Evolutionary conservation across 2,797 vertebrate genomes (phyloP), one percentile per base, ranked within the genome.

Genomic region (Eutrigla gurnardus): DNA sequence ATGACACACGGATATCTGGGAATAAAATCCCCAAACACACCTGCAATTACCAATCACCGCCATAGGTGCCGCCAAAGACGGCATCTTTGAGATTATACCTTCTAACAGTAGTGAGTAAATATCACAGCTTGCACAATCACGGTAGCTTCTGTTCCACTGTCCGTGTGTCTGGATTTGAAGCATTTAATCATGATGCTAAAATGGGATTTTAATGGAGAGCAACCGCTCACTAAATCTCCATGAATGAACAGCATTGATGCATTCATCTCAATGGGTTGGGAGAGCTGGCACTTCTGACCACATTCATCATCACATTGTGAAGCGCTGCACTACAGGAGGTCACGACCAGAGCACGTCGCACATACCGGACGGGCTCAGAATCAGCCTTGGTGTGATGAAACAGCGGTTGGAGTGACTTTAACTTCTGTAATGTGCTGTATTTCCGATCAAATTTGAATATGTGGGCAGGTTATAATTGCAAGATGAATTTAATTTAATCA

Each of bases 401-500:
- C 1, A 11, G 6, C 55, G 15, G 33, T 36, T 45, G 25, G 25
- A 36, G 47, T 4, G 14, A 14, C 14, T 35, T 75, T 45, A 32
- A 68, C 58, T 43, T 65, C 6, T 0, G 2, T 64, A 60, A 58
- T 45, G 33, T 45, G 36, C 45, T 12, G 42, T 55, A 54, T 61
- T 54, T 70, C 35, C 11, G 35, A 49, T 47, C 58, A 15, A 55
- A 77, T 47, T 15, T 37, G 40, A 60, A 50, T 8, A 45, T 65
- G 35, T 52, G n/a, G 9, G 46, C 9, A 35, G 17, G n/a, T 52
- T 53, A 14, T 58, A 46, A 63, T 46, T 52, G 67, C 35, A 72
- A 55, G 37, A 37, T 36, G 42, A n/a, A 68, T 70, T 37, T 69
- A 58, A 73, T 73, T 42, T 63, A 62, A 73, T 64, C 4, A 72